Percentiles rank a stretch among this genome's conserved stretches.
phyloP scores from a whole-genome alignment of 1,140 invertebrate genomes.

The Orius insidiosus region DNA sequence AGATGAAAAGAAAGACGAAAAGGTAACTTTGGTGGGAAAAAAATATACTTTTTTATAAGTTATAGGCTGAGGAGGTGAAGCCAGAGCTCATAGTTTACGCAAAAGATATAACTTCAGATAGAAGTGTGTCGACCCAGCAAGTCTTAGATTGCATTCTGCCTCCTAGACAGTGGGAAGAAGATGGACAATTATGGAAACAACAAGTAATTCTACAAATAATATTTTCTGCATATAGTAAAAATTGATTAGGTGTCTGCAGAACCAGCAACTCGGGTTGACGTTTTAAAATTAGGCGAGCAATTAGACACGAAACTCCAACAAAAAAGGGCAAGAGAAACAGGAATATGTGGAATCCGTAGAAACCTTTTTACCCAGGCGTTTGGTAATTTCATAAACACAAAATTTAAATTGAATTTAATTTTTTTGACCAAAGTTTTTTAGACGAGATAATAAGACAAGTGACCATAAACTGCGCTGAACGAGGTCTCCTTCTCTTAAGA shows the following conservation, averaged over 20 bases:
- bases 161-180: constrained; percentile 86
- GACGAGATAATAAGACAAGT: constrained; percentile 88
- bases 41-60: too few species aligned
- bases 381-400: constrained; percentile 36
- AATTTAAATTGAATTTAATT: neutral
- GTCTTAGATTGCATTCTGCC: constrained; percentile 91
- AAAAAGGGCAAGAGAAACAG: constrained; percentile 83
- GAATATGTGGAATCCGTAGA: constrained; percentile 85
- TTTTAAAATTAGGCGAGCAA: constrained; percentile 89
- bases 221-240: neutral
- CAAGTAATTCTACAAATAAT: constrained; percentile 34
- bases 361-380: constrained; percentile 95
- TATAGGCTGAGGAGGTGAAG: neutral
- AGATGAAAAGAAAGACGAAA: constrained; percentile 7
- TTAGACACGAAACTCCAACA: constrained; percentile 81
- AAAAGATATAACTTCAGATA: constrained; percentile 31
- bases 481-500: constrained; percentile 79
- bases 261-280: constrained; percentile 85
- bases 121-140: constrained; percentile 66
- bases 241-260: constrained; percentile 21
- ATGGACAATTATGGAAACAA: constrained; percentile 70
- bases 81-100: constrained; percentile 7
- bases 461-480: constrained; percentile 91
- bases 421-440: constrained; percentile 23
- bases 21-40: neutral